These are phyloP conservation scores for Halocynthia roretzi DNA, from an alignment of 23 tunicate genomes.

Conservation along the genomic window DNA sequence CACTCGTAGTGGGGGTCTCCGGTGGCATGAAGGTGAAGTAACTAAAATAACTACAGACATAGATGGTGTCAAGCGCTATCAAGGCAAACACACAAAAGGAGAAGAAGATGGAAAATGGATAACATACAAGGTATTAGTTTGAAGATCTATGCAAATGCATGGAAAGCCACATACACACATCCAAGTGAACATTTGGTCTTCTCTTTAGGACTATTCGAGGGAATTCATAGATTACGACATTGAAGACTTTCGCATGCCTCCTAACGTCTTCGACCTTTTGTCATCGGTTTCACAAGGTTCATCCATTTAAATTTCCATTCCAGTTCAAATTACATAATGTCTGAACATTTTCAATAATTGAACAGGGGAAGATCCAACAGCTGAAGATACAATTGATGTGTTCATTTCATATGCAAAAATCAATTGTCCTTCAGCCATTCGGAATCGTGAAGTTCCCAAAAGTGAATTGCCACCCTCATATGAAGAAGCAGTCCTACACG, in stretches of 20 bases:
- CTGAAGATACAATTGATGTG: constrained; percentile 39
- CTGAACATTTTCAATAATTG: background rate
- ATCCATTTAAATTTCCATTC: background rate
- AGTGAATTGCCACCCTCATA: constrained; percentile 74
- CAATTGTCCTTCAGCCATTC: constrained; percentile 74
- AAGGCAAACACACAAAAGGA: constrained; percentile 80
- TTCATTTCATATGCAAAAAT: constrained; percentile 79
- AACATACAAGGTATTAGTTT: constrained; percentile 44
- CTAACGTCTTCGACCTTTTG: constrained; percentile 86
- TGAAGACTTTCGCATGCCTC: constrained; percentile 89
- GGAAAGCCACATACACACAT: background rate
- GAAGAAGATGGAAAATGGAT: constrained; percentile 88
- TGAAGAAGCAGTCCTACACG: constrained; percentile 56
- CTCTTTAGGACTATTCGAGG: constrained; percentile 53
- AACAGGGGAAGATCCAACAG: background rate
- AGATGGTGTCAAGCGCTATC: constrained; percentile 45
- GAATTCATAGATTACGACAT: constrained; percentile 47
- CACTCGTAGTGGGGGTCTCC: constrained; percentile 63
- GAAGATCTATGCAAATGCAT: background rate
- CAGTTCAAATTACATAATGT: background rate
- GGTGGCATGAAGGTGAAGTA: constrained; percentile 90
- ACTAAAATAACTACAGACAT: constrained; percentile 30
- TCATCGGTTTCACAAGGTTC: constrained; percentile 14
- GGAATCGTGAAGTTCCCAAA: constrained; percentile 7
- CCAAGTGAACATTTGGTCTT: background rate